phyloP scores from a whole-genome alignment of 2,113 vertebrate species.

The Pungitius pungitius region DNA sequence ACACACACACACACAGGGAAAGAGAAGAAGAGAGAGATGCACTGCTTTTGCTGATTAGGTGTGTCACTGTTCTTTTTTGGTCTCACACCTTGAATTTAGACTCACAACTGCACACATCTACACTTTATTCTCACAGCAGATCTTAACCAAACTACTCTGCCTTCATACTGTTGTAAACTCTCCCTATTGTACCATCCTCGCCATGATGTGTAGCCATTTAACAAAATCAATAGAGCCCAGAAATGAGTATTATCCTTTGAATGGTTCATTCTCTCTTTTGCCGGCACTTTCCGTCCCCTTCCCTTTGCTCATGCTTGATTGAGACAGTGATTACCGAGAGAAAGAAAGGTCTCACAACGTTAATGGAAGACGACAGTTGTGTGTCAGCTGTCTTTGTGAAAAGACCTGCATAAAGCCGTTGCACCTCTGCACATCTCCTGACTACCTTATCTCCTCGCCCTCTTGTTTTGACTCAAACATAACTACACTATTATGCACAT shows the following conservation, averaged over 20 bases:
- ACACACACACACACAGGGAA: background rate
- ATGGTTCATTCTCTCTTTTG: conserved; percentile 47
- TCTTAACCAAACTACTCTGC: conserved; percentile 44
- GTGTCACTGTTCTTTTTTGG: conserved; percentile 39
- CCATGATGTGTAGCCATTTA: conserved; percentile 61
- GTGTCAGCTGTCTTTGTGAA: conserved; percentile 43
- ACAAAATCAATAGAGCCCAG: conserved; percentile 66
- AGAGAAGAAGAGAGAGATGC: conserved; percentile 26
- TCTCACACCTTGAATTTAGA: conserved; percentile 13
- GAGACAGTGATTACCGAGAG: conserved; percentile 63
- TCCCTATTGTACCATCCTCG: conserved; percentile 45
- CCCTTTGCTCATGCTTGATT: conserved; percentile 50
- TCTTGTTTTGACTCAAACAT: conserved; percentile 25
- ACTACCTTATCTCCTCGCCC: conserved; percentile 30
- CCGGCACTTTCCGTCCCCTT: background rate
- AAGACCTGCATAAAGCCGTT: conserved; percentile 24
- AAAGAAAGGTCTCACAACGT: conserved; percentile 47
- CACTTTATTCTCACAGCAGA: conserved; percentile 23
- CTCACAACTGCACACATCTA: conserved; percentile 27
- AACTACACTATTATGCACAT: conserved; percentile 15
- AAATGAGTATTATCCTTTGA: conserved; percentile 65
- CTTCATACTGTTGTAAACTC: conserved; percentile 54
- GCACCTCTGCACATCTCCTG: conserved; percentile 25
- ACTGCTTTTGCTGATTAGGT: conserved; percentile 53
- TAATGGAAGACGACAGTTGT: conserved; percentile 40